phyloP scores from a whole-genome alignment of 1,140 invertebrate species.

The Penaeus vannamei region DNA sequence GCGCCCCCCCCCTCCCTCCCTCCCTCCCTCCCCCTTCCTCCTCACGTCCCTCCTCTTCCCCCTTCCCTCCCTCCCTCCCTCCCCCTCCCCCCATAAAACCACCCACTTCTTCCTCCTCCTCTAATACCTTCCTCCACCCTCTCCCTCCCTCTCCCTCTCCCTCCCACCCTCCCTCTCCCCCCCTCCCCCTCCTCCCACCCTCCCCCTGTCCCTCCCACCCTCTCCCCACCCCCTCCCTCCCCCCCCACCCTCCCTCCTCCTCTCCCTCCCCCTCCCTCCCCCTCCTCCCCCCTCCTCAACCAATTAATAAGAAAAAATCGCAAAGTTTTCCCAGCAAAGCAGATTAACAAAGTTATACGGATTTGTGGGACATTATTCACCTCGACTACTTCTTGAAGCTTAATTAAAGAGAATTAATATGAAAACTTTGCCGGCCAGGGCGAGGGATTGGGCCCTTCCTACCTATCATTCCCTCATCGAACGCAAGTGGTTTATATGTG shows the following conservation, averaged over 20 bases:
- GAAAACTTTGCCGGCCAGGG: constrained; percentile 60
- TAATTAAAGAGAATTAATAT: constrained; percentile 68
- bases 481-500: constrained; percentile 48
- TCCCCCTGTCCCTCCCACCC: background rate
- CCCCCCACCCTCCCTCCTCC: background rate
- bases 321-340: constrained; percentile 64
- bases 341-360: constrained; percentile 67
- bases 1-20: background rate
- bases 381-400: constrained; percentile 65
- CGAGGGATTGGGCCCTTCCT: constrained; percentile 38
- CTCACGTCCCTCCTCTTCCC: background rate
- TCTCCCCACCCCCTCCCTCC: background rate
- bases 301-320: constrained; percentile 67
- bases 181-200: background rate
- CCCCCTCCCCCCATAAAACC: no score
- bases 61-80: background rate
- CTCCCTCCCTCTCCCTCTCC: background rate
- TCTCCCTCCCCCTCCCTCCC: no score
- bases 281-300: background rate
- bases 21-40: no score
- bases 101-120: background rate
- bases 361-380: constrained; percentile 67
- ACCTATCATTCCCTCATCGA: constrained; percentile 55
- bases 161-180: background rate
- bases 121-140: background rate